Evolutionary conservation across 2,888 invertebrate species (phyloP).

Genomic region (Anoplius nigerrimus): DNA sequence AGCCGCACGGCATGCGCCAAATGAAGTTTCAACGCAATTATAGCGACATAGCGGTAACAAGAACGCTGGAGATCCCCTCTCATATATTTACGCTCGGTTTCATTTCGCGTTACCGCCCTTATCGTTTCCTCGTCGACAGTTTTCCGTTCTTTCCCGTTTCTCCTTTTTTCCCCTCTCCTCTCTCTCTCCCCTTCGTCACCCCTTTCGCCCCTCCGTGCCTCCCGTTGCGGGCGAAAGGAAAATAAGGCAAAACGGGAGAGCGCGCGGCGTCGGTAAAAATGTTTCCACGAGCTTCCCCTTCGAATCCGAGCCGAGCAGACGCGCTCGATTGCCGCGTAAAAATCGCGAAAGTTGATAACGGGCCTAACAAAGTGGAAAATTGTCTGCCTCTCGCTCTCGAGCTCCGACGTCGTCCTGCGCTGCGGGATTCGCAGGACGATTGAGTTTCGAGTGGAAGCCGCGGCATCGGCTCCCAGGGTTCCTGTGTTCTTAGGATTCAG

Average conservation of each 20-base stretch:
- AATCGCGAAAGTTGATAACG: too few species aligned
- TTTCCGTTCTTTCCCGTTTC: background rate
- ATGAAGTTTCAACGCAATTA: conserved; percentile 52
- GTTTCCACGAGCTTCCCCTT: background rate
- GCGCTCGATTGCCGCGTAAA: too few species aligned
- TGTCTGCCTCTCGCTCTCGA: too few species aligned
- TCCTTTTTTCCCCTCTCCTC: background rate
- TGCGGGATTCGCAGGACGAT: too few species aligned
- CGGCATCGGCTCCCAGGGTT: too few species aligned
- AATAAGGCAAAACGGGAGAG: conserved; percentile 49
- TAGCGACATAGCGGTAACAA: conserved; percentile 41
- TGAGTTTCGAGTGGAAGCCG: too few species aligned
- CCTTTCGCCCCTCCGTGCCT: conserved; percentile 2
- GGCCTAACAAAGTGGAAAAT: too few species aligned
- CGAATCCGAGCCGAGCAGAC: too few species aligned
- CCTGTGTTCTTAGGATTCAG: too few species aligned
- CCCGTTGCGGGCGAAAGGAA: conserved; percentile 32
- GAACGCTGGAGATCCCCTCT: conserved; percentile 39
- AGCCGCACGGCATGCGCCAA: conserved; percentile 28
- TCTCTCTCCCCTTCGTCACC: background rate
- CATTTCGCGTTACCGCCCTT: conserved; percentile 43
- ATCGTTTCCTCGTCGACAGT: conserved; percentile 38
- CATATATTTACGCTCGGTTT: conserved; percentile 47
- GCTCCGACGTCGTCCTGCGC: too few species aligned
- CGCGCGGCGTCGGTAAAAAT: conserved; percentile 30